Conservation (phyloP, 2,888 invertebrate species). For the Ceraclea dissimilis region DNA sequence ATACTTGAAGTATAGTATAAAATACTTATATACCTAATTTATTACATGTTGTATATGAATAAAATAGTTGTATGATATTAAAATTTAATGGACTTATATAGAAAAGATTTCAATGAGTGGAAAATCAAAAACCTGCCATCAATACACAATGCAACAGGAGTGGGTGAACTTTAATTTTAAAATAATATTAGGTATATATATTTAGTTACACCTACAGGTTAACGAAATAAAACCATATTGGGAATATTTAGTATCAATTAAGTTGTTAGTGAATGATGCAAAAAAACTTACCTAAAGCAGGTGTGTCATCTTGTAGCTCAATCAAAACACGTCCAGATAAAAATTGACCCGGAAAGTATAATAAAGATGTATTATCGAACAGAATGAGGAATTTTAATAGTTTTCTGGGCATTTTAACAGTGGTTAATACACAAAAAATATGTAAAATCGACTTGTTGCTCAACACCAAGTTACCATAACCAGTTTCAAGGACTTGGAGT, state of each 20-base stretch:
- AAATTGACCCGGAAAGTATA: slow-evolving; percentile 92
- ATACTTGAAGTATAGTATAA: no score
- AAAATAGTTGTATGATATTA: no score
- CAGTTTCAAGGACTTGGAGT: neutral
- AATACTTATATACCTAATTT: no score
- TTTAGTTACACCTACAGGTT: neutral
- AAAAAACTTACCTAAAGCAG: slow-evolving; percentile 63
- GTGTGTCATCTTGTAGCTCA: slow-evolving; percentile 89
- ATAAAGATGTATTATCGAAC: slow-evolving; percentile 85
- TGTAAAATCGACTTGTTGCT: neutral
- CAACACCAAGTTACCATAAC: neutral
- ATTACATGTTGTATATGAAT: no score
- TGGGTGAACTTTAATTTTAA: no score
- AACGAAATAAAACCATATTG: neutral
- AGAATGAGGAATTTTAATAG: slow-evolving; percentile 87
- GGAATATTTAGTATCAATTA: neutral
- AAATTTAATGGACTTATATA: no score
- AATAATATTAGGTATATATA: no score
- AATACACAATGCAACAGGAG: no score
- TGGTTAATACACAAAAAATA: neutral
- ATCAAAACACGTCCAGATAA: slow-evolving; percentile 85
- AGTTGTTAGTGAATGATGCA: neutral
- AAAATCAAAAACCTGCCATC: no score
- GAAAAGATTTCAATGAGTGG: no score
- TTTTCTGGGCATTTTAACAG: slow-evolving; percentile 68